Conservation (phyloP, 2,113 vertebrate species). For the Atrichornis clamosus region DNA sequence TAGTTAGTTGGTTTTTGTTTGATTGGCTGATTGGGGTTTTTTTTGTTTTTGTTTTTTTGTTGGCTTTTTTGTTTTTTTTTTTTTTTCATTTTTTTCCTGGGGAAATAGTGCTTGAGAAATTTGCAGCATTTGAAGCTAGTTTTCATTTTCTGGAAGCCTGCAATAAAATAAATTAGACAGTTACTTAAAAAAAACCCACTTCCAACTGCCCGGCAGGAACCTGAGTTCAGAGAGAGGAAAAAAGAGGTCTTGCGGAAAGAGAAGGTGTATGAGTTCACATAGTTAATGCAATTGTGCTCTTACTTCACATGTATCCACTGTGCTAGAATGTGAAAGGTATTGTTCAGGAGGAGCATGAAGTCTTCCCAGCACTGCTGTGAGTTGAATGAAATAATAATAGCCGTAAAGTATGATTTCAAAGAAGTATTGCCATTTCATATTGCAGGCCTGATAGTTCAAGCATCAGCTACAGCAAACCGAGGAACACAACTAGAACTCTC, state of each 20-base stretch:
- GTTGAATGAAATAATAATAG: background rate
- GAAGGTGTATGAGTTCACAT: background rate
- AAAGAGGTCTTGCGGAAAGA: background rate
- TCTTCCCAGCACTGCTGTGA: background rate
- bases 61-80: background rate
- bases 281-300: background rate
- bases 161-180: background rate
- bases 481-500: background rate
- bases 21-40: too few species aligned
- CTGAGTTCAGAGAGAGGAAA: background rate
- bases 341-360: background rate
- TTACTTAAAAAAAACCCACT: background rate
- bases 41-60: background rate
- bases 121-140: background rate
- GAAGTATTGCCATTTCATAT: background rate
- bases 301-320: background rate
- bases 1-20: too few species aligned
- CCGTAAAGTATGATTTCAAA: background rate
- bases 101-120: background rate
- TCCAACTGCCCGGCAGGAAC: background rate
- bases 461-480: background rate
- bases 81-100: accelerated
- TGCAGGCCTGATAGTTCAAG: background rate
- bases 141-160: background rate
- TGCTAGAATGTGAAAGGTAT: background rate